A percentile compares a stretch with the other conserved stretches of the same genome.
These are phyloP conservation scores for Drosophila flavopinicola DNA, from an alignment of 2,888 invertebrate species.

Conservation along the genomic window DNA sequence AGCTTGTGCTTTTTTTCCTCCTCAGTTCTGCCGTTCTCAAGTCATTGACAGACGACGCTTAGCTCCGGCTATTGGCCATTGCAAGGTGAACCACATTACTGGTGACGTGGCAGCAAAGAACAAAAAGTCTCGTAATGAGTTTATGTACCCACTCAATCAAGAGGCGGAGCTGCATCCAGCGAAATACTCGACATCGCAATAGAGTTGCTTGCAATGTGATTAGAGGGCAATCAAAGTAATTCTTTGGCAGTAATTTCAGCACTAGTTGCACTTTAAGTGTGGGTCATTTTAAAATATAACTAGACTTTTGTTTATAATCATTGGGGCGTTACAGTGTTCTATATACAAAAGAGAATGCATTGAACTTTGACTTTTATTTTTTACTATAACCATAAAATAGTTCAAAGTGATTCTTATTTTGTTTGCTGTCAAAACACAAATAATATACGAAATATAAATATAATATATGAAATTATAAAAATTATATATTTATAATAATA, in stretches of 20 bases:
- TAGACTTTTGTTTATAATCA: too few species aligned
- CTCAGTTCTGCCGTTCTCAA: conserved; percentile 33
- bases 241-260: too few species aligned
- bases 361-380: too few species aligned
- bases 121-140: conserved; percentile 33
- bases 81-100: conserved; percentile 64
- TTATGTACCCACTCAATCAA: conserved; percentile 27
- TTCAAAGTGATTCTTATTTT: too few species aligned
- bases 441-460: too few species aligned
- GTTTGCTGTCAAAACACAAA: too few species aligned
- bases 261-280: conserved; percentile 1
- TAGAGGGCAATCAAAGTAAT: conserved; percentile 3
- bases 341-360: too few species aligned
- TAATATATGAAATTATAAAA: too few species aligned
- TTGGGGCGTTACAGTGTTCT: not conserved
- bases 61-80: conserved; percentile 67
- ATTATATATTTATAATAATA: too few species aligned
- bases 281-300: too few species aligned
- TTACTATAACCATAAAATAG: too few species aligned
- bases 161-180: conserved; percentile 2
- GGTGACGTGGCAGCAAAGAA: conserved; percentile 27
- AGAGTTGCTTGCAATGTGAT: not conserved
- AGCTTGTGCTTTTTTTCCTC: too few species aligned
- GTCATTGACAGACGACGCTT: conserved; percentile 28
- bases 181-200: not conserved